Evolutionary conservation across 2,888 invertebrate species (phyloP).

Genomic region (Thereva unica): DNA sequence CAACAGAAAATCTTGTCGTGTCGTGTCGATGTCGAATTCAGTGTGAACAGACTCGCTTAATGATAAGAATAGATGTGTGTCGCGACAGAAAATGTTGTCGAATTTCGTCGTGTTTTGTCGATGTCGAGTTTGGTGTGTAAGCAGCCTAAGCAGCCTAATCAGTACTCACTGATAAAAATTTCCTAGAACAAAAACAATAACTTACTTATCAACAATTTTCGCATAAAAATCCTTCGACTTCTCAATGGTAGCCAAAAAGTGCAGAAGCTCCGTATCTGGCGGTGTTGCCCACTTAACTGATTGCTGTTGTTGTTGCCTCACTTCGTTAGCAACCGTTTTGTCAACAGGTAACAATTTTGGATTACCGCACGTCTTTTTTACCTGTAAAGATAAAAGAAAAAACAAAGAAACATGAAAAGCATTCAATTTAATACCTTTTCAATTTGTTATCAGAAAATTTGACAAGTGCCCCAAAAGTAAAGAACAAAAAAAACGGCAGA

Average conservation of each 20-base stretch:
- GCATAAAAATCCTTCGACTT: slow-evolving; percentile 83
- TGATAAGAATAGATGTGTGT: too few relatives aligned
- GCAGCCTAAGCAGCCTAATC: too few relatives aligned
- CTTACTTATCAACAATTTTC: slow-evolving; percentile 72
- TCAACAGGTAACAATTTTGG: slow-evolving; percentile 55
- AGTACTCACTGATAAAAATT: too few relatives aligned
- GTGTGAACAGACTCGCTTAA: too few relatives aligned
- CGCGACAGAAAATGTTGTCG: too few relatives aligned
- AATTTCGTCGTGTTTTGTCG: too few relatives aligned
- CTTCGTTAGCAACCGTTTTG: slow-evolving; percentile 49
- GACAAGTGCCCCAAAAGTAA: too few relatives aligned
- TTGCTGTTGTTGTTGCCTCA: slow-evolving; percentile 57
- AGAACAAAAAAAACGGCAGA: too few relatives aligned
- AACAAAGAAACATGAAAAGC: neutral
- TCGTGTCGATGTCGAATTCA: too few relatives aligned
- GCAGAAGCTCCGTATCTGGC: slow-evolving; percentile 67
- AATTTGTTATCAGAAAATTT: too few relatives aligned
- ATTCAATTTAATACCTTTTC: neutral
- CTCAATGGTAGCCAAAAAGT: slow-evolving; percentile 68
- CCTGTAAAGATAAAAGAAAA: slow-evolving; percentile 55
- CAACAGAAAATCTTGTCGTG: too few relatives aligned
- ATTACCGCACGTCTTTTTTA: slow-evolving; percentile 62
- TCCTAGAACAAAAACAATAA: slow-evolving; percentile 34
- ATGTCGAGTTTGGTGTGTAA: too few relatives aligned
- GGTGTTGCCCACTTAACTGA: slow-evolving; percentile 65